Evolutionary conservation across 2,797 vertebrate genomes (phyloP), one percentile per base, ranked within the genome.

Genomic region (Lacerta viridis): DNA sequence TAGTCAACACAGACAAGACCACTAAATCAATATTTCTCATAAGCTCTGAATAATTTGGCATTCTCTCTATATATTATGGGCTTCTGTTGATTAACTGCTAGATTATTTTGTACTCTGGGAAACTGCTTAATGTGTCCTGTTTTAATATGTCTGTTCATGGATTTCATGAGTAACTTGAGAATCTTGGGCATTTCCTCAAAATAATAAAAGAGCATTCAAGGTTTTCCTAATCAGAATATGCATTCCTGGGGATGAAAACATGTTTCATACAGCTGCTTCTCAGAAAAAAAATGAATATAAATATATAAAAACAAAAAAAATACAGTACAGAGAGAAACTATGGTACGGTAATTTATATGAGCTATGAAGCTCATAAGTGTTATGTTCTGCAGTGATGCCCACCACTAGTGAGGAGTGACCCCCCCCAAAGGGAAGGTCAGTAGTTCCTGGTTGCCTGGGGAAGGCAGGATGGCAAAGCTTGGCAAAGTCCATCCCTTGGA

Each of bases 21-120:
- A 1, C 2, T 0, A 25, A 86, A 82, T 23, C 69, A 77, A 68
- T 59, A 18, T 5, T 1, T 71, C 69, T 61, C 7, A 55, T 8
- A 43, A 69, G 87, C 68, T 69, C n/a, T 0, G 0, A 39, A 3
- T 20, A 27, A 80, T 1, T 10, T 82, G 84, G 36, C 36, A 11
- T 0, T 0, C 55, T 85, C 41, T 15, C 9, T 20, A 1, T 66
- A 7, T 43, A 69, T 79, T 78, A 77, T 27, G 39, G 39, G 2
- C 43, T 75, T 77, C 27, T 20, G 8, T 39, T 39, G 43, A 85
- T 64, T 66, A 77, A 23, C 59, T 66, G n/a, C 74, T 77, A 59
- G 29, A 76, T 85, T 85, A 50, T 85, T 85, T 41, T 41, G 20
- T 69, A 46, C 50, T 33, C 7, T 83, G 27, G 7, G 25, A 83